phyloP scores from a whole-genome alignment of 2,888 invertebrate species.

The Chironomus tentans region DNA sequence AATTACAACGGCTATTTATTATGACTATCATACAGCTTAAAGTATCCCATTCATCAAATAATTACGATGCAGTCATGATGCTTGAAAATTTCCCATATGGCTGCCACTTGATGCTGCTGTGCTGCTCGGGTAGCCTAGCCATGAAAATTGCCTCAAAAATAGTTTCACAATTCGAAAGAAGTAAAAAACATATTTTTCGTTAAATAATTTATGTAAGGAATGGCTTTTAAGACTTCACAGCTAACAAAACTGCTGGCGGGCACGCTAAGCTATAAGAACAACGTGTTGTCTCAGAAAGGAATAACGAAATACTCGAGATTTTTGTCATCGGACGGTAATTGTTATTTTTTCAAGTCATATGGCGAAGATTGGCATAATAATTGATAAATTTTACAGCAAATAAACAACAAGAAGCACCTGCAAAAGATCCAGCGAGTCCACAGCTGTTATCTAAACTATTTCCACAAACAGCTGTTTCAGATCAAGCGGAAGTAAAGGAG shows the following conservation, averaged over 20 bases:
- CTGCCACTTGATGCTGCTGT: no score
- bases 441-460: constrained; percentile 49
- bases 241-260: neutral
- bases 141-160: no score
- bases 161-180: no score
- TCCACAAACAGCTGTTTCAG: constrained; percentile 46
- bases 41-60: no score
- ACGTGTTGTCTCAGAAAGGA: neutral
- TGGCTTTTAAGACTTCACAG: constrained; percentile 1
- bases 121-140: no score
- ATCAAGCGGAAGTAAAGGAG: constrained; percentile 45
- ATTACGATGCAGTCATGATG: no score
- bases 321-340: constrained; percentile 13
- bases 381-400: constrained; percentile 1
- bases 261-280: neutral
- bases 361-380: neutral
- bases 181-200: no score
- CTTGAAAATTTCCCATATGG: no score
- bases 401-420: neutral
- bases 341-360: neutral
- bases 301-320: neutral
- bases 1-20: no score
- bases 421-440: constrained; percentile 29
- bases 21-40: no score
- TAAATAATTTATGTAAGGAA: neutral